Evolutionary conservation across 1,140 invertebrate genomes (phyloP), one percentile per base, ranked within the genome.

Genomic region (Aphidius ervi): DNA sequence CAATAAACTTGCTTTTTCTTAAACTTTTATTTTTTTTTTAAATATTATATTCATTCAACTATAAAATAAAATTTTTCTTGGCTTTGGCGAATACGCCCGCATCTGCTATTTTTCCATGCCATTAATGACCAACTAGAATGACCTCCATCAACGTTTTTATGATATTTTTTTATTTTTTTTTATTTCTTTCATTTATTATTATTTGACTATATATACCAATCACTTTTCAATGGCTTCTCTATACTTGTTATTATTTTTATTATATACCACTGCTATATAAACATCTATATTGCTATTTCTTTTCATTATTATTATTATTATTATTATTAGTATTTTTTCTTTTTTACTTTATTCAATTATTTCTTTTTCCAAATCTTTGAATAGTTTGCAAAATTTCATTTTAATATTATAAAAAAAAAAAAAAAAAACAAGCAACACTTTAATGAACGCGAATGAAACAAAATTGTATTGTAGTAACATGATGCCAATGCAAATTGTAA

Each of bases 71-170:
- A 76, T 68, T 73, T 72, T 68, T 65, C 64, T 64, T 68, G 61
- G 63, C 60, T 68, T 37, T 23, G 31, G 20, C 5, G 2, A 31
- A 31, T 31, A 37, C 52, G 40, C 52, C n/a, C 39, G 39, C 62
- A 39, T 52, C 63, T 54, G 69, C 69, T 67, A 76, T 74, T 76
- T 75, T 76, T 76, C 72, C 71, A 74, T 74, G 65, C 71, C 70
- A 75, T 75, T 75, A 74, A 74, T 70, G 68, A 72, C 66, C 68
- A 61, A 70, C 70, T 70, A 56, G 63, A 73, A 74, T 67, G 72
- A 75, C 68, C 67, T 65, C 67, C 70, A 72, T 75, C 73, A 75
- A 74, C 70, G 72, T 68, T 66, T 73, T 71, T 70, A 70, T 70
- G 65, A 63, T 67, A 57, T 66, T 72, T 68, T 63, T 62, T 63